Base-by-base conservation (phyloP, 92 coral and sea anemone genomes). In the Paramuricea clavata region DNA sequence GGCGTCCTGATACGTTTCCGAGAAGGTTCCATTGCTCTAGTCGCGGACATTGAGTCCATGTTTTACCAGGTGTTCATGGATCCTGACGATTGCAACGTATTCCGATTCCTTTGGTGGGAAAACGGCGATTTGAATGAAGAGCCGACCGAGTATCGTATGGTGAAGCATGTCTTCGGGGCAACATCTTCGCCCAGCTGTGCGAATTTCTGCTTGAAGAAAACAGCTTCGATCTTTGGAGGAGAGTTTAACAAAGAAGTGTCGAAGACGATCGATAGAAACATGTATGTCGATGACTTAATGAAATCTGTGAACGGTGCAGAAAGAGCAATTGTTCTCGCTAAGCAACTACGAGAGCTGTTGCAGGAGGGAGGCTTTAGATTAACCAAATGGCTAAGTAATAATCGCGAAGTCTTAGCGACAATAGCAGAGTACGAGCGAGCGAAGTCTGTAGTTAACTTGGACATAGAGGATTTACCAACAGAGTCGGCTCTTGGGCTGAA, bases 361-460 rank as follows among this genome's bases (percentile, higher is more conserved):
- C 59, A 50, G 59, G 11, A 50, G 22, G 59, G 59, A 50, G 59
- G 59, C 17, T 50, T 50, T 50, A 50, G 11, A 16, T 50, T 50
- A 50, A 50, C 59, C 22, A 50, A 50, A 13, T 50, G 59, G 59
- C 59, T 19, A 2, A 50, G 59, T 16, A 8, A 16, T 19, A 16
- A 19, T 50, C 59, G 22, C 19, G 59, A 81, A 39, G 92, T 92
- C 54, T 54, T 92, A 34, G 70, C 83, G 28, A 36, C 83, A 25
- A 85, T 88, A 32, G 92, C 90, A 50, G 92, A 91, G 77, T 52
- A 79, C 54, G 90, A 92, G 49, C 69, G 90, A 61, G 90, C 92
- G 12, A 74, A 85, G 32, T 92, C 90, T 13, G 83, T 88, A 23
- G 83, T 85, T 30, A 88, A 88, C 35, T 81, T 92, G 89, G 90